Evolutionary conservation across 2,888 invertebrate genomes (phyloP).

Genomic region (Drosophila picticornis): DNA sequence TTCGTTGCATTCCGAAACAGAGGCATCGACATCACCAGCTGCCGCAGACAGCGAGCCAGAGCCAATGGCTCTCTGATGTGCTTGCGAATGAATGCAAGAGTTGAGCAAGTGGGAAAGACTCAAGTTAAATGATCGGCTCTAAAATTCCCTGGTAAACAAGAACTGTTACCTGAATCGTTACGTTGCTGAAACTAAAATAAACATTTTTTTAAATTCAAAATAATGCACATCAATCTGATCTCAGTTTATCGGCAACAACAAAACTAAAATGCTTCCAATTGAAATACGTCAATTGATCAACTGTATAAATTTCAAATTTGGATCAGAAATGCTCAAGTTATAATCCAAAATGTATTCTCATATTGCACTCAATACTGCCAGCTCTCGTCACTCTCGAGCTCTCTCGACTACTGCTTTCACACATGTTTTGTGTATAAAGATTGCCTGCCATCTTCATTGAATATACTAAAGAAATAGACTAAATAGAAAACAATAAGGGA

Average conservation of each 20-base stretch:
- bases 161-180: background rate
- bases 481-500: slow-evolving; percentile 8
- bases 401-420: background rate
- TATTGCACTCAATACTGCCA: background rate
- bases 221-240: background rate
- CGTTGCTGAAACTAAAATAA: background rate
- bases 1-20: slow-evolving; percentile 59
- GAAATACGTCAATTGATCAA: background rate
- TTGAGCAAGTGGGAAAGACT: slow-evolving; percentile 18
- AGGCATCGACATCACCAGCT: slow-evolving; percentile 1
- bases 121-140: background rate
- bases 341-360: background rate
- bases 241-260: background rate
- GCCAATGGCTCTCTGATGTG: slow-evolving; percentile 23
- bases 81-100: slow-evolving; percentile 30
- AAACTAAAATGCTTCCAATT: background rate
- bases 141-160: background rate
- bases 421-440: background rate
- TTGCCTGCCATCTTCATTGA: background rate
- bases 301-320: background rate
- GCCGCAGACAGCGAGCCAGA: background rate
- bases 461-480: background rate
- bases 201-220: no score
- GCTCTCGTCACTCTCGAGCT: background rate
- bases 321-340: background rate